phyloP scores from a whole-genome alignment of 2,113 vertebrate genomes.

The Pterocles gutturalis region DNA sequence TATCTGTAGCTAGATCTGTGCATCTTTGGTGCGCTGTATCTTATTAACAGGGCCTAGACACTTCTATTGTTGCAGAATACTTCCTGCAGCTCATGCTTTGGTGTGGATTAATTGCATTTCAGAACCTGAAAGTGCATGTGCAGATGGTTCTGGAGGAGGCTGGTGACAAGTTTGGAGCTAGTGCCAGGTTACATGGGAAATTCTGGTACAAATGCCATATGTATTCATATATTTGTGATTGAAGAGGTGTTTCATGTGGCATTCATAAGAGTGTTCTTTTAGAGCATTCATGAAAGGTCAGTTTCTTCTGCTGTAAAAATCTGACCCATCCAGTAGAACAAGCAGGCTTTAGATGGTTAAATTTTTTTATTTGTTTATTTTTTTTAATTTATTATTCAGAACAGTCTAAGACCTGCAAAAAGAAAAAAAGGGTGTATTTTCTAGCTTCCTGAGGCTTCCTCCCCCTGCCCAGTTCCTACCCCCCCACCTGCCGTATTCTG shows the following conservation, averaged over 20 bases:
- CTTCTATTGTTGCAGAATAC: background rate
- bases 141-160: background rate
- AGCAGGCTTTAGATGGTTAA: background rate
- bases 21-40: background rate
- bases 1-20: background rate
- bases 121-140: background rate
- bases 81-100: background rate
- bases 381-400: background rate
- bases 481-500: background rate
- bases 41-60: background rate
- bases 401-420: background rate
- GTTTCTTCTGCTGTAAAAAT: background rate
- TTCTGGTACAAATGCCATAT: background rate
- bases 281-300: background rate
- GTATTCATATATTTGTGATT: background rate
- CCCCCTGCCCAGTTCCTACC: rapidly evolving
- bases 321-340: background rate
- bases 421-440: background rate
- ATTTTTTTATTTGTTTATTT: background rate
- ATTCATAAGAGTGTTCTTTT: background rate
- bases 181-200: background rate
- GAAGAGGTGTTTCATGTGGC: background rate
- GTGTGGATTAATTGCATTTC: background rate
- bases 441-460: background rate
- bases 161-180: background rate